Evolutionary conservation across 2,888 invertebrate species (phyloP).

Genomic region (Aphodius sticticus): DNA sequence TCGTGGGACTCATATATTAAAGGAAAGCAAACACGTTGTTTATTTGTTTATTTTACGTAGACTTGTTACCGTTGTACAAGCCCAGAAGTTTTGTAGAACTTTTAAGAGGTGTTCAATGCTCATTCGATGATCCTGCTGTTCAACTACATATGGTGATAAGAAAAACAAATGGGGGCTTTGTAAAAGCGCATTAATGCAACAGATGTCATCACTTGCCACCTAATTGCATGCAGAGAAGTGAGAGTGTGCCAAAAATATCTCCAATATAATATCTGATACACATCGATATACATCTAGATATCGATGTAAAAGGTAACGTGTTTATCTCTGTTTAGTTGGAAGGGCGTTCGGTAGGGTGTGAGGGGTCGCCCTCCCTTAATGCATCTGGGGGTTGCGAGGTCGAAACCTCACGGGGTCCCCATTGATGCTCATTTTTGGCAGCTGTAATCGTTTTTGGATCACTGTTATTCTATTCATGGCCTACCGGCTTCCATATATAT

Average conservation of each 20-base stretch:
- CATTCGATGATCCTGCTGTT: too few species aligned
- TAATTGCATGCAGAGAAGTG: not conserved
- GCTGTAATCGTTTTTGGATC: slow-evolving; percentile 63
- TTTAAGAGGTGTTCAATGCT: too few species aligned
- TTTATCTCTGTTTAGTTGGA: not conserved
- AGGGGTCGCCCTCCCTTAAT: slow-evolving; percentile 31
- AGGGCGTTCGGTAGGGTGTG: not conserved
- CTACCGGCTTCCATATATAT: slow-evolving; percentile 58
- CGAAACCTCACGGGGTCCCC: slow-evolving; percentile 50
- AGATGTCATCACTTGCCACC: not conserved
- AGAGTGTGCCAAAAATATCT: not conserved
- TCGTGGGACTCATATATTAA: too few species aligned
- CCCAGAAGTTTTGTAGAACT: too few species aligned
- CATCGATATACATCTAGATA: not conserved
- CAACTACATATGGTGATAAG: not conserved
- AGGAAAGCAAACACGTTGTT: too few species aligned
- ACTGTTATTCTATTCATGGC: slow-evolving; percentile 61
- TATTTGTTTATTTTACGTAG: too few species aligned
- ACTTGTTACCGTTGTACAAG: too few species aligned
- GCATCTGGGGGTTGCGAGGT: slow-evolving; percentile 35
- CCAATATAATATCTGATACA: not conserved
- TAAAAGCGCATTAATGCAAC: not conserved
- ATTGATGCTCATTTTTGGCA: slow-evolving; percentile 62
- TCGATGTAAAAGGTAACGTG: not conserved
- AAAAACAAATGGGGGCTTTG: not conserved